Evolutionary conservation across 2,888 invertebrate species (phyloP), one percentile per base, ranked within the genome.

Genomic region (Apocheima hispidaria): DNA sequence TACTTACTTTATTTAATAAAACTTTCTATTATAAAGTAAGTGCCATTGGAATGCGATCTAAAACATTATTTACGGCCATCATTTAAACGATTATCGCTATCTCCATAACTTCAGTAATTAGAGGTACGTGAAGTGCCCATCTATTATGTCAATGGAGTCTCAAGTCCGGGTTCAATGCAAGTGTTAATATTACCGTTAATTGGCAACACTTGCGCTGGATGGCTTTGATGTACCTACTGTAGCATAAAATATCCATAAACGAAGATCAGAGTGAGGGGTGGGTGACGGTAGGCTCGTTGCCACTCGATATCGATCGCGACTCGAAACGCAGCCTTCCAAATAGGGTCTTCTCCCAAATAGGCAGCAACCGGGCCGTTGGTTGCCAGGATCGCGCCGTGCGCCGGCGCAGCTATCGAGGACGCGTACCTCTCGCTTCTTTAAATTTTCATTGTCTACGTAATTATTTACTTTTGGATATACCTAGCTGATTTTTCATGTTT

Each of bases 241-340:
- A 68, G 65, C 63, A 72, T 76, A 53, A 75, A 79, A 76, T 73
- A 75, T 71, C 74, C 73, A 75, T 78, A 82, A 83, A 84, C 75
- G 78, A 78, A 75, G 79, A 70, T 73, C 72, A 69, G 77, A 82
- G 77, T 87, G 90, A 90, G 78, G 81, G 82, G 70, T 72, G 63
- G 80, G 65, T 84, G 89, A 83, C 81, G 79, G 76, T 69, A 69
- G 71, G 81, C 81, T 78, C 74, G 78, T 77, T 73, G 74, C 70
- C 67, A 36, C 60, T 76, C 78, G 89, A 90, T 90, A 88, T 83
- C 78, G 86, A 90, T 89, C 88, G 79, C 81, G 79, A 83, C 88
- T 87, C 84, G 90, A 84, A 83, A 77, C 81, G 80, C 91, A 92
- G 92, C 85, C 83, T 92, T 90, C 92, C 92, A 86, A 92, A 92